These are phyloP conservation scores for Labeo rohita DNA, from an alignment of 2,113 vertebrate genomes.

Conservation along the genomic window DNA sequence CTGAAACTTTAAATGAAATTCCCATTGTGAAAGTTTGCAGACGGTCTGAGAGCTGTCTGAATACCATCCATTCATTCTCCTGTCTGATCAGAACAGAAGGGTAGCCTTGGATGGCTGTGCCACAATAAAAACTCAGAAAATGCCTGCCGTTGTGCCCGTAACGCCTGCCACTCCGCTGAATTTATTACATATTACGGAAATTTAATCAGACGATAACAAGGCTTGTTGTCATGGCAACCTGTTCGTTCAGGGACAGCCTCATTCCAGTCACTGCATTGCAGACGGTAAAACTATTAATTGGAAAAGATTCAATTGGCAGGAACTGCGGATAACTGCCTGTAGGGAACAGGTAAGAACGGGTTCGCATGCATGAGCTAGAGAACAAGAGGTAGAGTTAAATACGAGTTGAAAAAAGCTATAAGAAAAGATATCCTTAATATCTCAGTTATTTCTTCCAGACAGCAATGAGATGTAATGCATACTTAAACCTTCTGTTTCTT, in stretches of 20 bases:
- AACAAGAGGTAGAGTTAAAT: neutral
- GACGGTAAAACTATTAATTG: conserved; percentile 15
- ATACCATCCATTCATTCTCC: conserved; percentile 1
- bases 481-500: neutral
- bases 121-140: conserved; percentile 3
- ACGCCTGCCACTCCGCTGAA: neutral
- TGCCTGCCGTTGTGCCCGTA: conserved; percentile 3
- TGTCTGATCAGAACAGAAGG: neutral
- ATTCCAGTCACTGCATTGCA: conserved; percentile 6
- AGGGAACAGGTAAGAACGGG: conserved; percentile 10
- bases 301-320: conserved; percentile 29
- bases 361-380: neutral
- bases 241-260: neutral
- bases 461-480: neutral
- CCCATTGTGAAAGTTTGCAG: conserved; percentile 32
- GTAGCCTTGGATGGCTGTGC: neutral
- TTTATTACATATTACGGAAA: conserved; percentile 1
- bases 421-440: neutral
- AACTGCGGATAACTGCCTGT: neutral
- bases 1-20: conserved; percentile 36
- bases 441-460: neutral
- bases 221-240: conserved; percentile 43
- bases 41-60: neutral
- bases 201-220: conserved; percentile 36
- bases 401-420: neutral